These are phyloP conservation scores for Dipus sagitta DNA, from an alignment of 2,797 vertebrate species.

Conservation along the genomic window DNA sequence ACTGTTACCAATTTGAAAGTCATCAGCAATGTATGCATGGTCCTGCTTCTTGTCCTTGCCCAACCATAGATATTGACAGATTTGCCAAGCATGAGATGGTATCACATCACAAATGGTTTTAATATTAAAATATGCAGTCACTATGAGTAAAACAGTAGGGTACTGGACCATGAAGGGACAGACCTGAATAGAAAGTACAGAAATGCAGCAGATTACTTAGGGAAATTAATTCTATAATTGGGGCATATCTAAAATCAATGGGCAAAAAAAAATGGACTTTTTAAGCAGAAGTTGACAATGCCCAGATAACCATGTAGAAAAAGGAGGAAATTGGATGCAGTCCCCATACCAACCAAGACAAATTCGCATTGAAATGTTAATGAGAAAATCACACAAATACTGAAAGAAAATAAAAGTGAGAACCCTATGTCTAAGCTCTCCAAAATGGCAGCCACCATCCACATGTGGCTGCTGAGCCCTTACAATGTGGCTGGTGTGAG, in stretches of 20 bases:
- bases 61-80: neutral
- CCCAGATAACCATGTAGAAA: neutral
- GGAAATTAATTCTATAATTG: slow-evolving; percentile 10
- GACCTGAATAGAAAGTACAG: slow-evolving; percentile 29
- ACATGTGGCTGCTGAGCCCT: neutral
- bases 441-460: neutral
- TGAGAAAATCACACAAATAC: slow-evolving; percentile 24
- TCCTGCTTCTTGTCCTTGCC: neutral
- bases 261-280: slow-evolving; percentile 35
- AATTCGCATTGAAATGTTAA: slow-evolving; percentile 23
- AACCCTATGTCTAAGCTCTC: neutral
- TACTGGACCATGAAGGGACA: slow-evolving; percentile 1
- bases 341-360: slow-evolving; percentile 24
- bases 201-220: slow-evolving; percentile 7
- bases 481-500: neutral
- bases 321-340: neutral
- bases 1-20: neutral
- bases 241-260: neutral
- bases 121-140: slow-evolving; percentile 17
- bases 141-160: slow-evolving; percentile 1
- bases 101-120: neutral
- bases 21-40: neutral
- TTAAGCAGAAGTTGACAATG: slow-evolving; percentile 1
- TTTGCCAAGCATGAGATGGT: neutral
- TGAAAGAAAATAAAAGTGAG: neutral